Conservation (phyloP, 2,888 invertebrate species). For the Mesorhabditis spiculigera region DNA sequence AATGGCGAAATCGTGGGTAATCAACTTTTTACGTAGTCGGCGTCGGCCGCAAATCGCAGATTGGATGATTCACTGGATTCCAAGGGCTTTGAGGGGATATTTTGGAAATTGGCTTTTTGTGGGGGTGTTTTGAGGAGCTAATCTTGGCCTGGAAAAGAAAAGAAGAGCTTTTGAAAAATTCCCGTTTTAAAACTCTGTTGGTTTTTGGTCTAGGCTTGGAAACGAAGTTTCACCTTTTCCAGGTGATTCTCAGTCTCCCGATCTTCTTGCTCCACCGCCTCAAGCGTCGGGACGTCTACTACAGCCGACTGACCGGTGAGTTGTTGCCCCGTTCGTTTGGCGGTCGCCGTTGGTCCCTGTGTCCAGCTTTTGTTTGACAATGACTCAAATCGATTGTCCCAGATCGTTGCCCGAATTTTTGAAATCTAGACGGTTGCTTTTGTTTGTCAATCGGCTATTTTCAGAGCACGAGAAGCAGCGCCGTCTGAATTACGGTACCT, state of each 20-base stretch:
- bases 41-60: no score
- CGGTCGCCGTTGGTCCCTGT: no score
- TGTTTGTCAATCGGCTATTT: not conserved
- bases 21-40: not conserved
- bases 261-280: constrained; percentile 56
- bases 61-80: not conserved
- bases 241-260: constrained; percentile 54
- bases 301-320: not conserved
- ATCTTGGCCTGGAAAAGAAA: not conserved
- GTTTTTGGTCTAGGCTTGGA: no score
- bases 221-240: constrained; percentile 19
- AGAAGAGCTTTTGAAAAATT: not conserved
- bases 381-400: no score
- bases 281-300: constrained; percentile 36
- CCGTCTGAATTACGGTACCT: constrained; percentile 24
- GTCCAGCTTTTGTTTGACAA: no score
- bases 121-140: not conserved
- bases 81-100: not conserved
- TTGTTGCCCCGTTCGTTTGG: not conserved
- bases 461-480: constrained; percentile 43
- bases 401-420: no score
- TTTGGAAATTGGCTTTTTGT: not conserved
- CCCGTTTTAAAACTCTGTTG: not conserved
- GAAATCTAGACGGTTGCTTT: not conserved
- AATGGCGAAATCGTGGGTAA: not conserved